phyloP scores from a whole-genome alignment of 2,113 vertebrate species.

The Perognathus longimembris region DNA sequence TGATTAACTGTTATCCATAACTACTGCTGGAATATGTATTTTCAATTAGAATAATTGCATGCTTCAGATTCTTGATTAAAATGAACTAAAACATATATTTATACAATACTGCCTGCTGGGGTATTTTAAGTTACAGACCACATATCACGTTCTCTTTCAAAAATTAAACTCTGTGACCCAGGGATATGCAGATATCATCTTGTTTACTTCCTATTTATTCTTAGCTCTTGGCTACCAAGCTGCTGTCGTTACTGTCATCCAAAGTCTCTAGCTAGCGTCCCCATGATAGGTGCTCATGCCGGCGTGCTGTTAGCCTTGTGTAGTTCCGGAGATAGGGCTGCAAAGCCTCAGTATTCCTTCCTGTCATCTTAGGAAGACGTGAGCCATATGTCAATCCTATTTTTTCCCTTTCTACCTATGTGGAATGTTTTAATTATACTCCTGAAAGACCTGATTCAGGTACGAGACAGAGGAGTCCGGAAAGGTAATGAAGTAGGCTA shows the following conservation, averaged over 20 bases:
- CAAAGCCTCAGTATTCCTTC: constrained; percentile 1
- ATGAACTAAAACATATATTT: constrained; percentile 26
- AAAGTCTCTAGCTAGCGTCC: neutral
- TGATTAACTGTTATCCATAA: constrained; percentile 12
- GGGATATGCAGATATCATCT: neutral
- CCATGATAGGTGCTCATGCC: neutral
- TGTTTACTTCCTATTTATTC: neutral
- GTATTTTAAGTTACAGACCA: constrained; percentile 37
- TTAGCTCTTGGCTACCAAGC: neutral
- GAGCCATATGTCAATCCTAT: constrained; percentile 18
- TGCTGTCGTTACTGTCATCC: neutral
- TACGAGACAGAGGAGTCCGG: constrained; percentile 41
- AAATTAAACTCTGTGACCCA: constrained; percentile 1
- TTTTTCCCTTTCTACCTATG: constrained; percentile 33
- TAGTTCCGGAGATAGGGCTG: neutral
- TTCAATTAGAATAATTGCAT: constrained; percentile 28
- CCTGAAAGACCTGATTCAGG: constrained; percentile 50
- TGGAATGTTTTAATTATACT: constrained; percentile 60
- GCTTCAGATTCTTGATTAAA: neutral
- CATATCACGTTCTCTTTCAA: neutral
- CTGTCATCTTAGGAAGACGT: constrained; percentile 32
- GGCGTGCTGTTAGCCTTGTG: neutral
- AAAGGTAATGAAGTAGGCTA: constrained; percentile 66
- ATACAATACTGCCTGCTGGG: neutral
- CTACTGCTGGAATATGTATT: neutral